These are phyloP conservation scores for Heterohyrax brucei DNA, from an alignment of 2,797 vertebrate genomes.

Conservation along the genomic window DNA sequence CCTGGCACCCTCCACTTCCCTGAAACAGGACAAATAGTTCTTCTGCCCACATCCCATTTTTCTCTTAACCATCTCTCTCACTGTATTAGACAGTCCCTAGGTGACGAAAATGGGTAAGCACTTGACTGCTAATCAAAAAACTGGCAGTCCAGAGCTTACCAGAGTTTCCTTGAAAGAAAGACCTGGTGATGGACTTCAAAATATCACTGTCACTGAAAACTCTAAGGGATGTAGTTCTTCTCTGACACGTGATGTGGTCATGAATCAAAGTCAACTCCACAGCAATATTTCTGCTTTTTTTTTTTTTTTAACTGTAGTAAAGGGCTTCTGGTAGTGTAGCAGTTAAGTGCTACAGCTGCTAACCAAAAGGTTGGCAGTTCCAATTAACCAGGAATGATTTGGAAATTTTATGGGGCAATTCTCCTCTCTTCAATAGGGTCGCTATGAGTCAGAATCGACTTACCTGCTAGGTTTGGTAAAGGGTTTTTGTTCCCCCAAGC, in stretches of 20 bases:
- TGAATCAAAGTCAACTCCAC: neutral
- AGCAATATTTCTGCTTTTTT: neutral
- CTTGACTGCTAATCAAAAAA: no score
- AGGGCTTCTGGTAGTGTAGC: neutral
- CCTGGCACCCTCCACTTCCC: neutral
- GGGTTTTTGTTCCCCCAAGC: neutral
- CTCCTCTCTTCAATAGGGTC: no score
- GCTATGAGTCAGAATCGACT: no score
- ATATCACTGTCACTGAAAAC: neutral
- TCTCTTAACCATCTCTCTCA: neutral
- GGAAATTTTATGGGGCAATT: no score
- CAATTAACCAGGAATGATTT: no score
- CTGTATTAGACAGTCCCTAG: neutral
- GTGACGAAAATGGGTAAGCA: neutral
- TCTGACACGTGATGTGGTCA: neutral
- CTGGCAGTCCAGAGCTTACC: neutral
- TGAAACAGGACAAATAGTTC: rapidly evolving
- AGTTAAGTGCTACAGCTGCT: no score
- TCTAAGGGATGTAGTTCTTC: neutral
- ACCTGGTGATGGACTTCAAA: neutral
- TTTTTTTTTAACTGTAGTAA: neutral
- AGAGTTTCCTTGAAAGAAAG: neutral
- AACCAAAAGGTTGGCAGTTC: no score
- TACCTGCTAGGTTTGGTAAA: no score
- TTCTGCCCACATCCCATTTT: neutral